phyloP scores from a whole-genome alignment of 2,888 invertebrate species.

The Tinea trinotella region DNA sequence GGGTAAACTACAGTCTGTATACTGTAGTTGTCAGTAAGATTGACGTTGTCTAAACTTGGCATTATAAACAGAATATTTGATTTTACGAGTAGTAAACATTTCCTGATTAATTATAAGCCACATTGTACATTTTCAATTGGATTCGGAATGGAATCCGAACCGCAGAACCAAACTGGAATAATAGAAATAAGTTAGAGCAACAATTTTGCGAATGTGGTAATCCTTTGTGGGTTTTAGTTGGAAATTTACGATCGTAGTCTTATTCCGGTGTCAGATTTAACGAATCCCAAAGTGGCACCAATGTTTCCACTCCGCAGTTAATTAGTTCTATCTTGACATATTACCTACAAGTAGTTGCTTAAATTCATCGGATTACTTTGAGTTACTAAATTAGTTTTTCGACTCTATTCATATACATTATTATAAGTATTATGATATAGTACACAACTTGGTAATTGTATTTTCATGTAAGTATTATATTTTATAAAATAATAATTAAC shows the following conservation, averaged over 20 bases:
- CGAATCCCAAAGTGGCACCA: not conserved
- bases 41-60: too few species aligned
- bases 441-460: too few species aligned
- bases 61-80: too few species aligned
- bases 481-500: not conserved
- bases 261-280: slow-evolving; percentile 18
- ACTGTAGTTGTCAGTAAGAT: too few species aligned
- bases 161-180: not conserved
- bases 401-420: not conserved
- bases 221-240: slow-evolving; percentile 4
- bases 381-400: not conserved
- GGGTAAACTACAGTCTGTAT: too few species aligned
- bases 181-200: slow-evolving; percentile 1
- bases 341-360: not conserved
- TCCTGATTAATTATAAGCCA: too few species aligned
- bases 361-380: not conserved
- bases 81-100: too few species aligned
- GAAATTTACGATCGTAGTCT: slow-evolving; percentile 12
- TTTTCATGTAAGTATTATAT: not conserved
- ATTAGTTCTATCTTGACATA: slow-evolving; percentile 7
- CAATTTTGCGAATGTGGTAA: slow-evolving; percentile 2
- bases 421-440: too few species aligned
- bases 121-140: too few species aligned
- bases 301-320: slow-evolving; percentile 2
- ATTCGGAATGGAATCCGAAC: slow-evolving; percentile 4